Percentiles rank a stretch among this genome's conserved stretches.
These are phyloP conservation scores for Ichneumoninae sp. DNA, from an alignment of 2,888 invertebrate genomes.

Conservation along the genomic window DNA sequence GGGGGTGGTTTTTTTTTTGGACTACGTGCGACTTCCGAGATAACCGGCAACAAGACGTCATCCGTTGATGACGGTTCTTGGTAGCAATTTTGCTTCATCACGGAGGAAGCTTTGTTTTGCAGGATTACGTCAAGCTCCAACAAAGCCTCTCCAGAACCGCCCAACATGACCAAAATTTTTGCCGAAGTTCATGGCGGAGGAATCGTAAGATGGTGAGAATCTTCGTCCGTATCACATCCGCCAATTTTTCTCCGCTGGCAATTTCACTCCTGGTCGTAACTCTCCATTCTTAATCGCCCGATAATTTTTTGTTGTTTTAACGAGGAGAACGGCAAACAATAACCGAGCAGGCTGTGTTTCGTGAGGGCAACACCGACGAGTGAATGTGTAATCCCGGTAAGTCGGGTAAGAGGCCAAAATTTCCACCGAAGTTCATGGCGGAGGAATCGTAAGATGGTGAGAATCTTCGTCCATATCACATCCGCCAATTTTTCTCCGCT, in stretches of 20 bases:
- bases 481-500: neutral
- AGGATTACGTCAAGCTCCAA: too few relatives aligned
- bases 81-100: neutral
- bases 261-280: neutral
- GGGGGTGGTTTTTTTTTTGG: neutral
- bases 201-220: neutral
- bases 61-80: neutral
- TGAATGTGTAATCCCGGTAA: constrained; percentile 61
- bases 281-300: neutral
- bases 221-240: too few relatives aligned
- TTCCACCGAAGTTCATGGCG: too few relatives aligned
- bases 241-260: neutral
- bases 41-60: neutral
- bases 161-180: neutral
- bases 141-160: neutral
- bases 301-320: neutral
- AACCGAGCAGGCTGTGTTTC: constrained; percentile 32
- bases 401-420: too few relatives aligned
- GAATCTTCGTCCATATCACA: too few relatives aligned
- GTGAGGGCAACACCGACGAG: constrained; percentile 3
- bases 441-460: too few relatives aligned
- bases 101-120: too few relatives aligned
- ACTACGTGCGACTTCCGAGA: neutral
- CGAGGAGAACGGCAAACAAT: constrained; percentile 18
- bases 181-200: neutral